Percentiles rank a stretch among this genome's conserved stretches.
Evolutionary conservation across 2,888 invertebrate species (phyloP).

Genomic region (Sialis lutaria): DNA sequence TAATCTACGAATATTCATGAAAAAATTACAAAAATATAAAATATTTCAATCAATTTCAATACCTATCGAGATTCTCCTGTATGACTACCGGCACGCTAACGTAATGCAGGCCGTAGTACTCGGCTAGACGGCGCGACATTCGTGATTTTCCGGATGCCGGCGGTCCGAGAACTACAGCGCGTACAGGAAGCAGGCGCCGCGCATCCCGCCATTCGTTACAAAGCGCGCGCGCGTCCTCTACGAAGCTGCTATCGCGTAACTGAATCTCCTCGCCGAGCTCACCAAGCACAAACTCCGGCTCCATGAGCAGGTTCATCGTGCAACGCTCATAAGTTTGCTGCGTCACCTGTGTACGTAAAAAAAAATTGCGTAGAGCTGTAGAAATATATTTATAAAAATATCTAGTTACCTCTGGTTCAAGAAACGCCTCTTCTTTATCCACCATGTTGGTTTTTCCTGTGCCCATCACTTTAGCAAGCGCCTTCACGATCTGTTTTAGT

Average conservation of each 20-base stretch:
- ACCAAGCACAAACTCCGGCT: slow-evolving; percentile 35
- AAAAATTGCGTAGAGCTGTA: too few relatives aligned
- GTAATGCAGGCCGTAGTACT: slow-evolving; percentile 38
- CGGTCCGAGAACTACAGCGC: slow-evolving; percentile 42
- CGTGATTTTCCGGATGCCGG: slow-evolving; percentile 46
- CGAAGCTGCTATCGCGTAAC: slow-evolving; percentile 30
- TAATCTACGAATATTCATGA: not conserved
- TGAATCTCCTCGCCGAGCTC: slow-evolving; percentile 32
- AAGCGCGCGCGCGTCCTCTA: slow-evolving; percentile 25
- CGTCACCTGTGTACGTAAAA: slow-evolving; percentile 15
- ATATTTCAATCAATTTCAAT: not conserved
- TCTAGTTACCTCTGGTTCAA: slow-evolving; percentile 24
- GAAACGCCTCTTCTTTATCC: slow-evolving; percentile 36
- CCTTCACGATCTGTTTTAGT: slow-evolving; percentile 34
- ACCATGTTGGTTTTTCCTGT: slow-evolving; percentile 36
- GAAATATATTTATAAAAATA: too few relatives aligned
- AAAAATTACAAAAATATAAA: slow-evolving; percentile 1
- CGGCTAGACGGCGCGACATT: slow-evolving; percentile 34
- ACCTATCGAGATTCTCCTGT: slow-evolving; percentile 25
- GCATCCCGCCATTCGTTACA: slow-evolving; percentile 25
- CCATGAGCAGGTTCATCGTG: slow-evolving; percentile 38
- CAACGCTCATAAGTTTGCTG: slow-evolving; percentile 37
- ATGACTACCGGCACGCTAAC: slow-evolving; percentile 35
- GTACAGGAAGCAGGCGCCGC: slow-evolving; percentile 36
- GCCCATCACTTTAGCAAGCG: slow-evolving; percentile 33